A percentile compares a stretch with the other conserved stretches of the same genome.
phyloP scores from a whole-genome alignment of 2,888 invertebrate species.

The Leptopterna dolabrata region DNA sequence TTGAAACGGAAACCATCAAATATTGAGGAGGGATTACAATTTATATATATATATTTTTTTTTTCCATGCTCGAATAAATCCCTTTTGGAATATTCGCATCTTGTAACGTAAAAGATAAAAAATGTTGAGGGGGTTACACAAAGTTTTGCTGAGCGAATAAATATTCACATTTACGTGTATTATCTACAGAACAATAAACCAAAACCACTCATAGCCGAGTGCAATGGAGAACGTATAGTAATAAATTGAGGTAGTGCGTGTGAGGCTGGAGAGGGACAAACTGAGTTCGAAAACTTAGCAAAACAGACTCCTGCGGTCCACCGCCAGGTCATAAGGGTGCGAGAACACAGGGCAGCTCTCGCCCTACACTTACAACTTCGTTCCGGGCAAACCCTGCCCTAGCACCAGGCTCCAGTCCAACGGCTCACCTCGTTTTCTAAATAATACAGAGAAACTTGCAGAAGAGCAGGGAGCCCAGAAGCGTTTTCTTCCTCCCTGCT shows the following conservation, averaged over 20 bases:
- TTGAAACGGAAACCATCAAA: too few relatives aligned
- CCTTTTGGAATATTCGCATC: too few relatives aligned
- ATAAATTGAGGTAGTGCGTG: not conserved
- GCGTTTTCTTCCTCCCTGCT: not conserved
- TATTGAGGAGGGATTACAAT: too few relatives aligned
- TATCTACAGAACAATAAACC: too few relatives aligned
- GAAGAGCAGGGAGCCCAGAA: not conserved
- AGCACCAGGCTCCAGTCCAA: not conserved
- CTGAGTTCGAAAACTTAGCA: not conserved
- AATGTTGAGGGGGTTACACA: too few relatives aligned
- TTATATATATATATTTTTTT: too few relatives aligned
- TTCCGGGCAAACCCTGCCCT: not conserved
- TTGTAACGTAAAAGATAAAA: too few relatives aligned
- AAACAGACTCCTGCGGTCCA: not conserved
- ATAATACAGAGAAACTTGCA: not conserved
- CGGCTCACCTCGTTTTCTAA: slow-evolving; percentile 2
- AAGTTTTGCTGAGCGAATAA: too few relatives aligned
- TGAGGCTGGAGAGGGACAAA: not conserved
- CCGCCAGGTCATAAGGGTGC: not conserved
- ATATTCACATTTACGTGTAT: too few relatives aligned
- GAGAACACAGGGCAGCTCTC: not conserved
- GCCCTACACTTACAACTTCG: not conserved
- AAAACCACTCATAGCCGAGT: not conserved
- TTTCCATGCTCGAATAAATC: too few relatives aligned
- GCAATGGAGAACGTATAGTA: not conserved